Evolutionary conservation across 2,797 vertebrate species (phyloP).

Genomic region (Lagodon rhomboides): DNA sequence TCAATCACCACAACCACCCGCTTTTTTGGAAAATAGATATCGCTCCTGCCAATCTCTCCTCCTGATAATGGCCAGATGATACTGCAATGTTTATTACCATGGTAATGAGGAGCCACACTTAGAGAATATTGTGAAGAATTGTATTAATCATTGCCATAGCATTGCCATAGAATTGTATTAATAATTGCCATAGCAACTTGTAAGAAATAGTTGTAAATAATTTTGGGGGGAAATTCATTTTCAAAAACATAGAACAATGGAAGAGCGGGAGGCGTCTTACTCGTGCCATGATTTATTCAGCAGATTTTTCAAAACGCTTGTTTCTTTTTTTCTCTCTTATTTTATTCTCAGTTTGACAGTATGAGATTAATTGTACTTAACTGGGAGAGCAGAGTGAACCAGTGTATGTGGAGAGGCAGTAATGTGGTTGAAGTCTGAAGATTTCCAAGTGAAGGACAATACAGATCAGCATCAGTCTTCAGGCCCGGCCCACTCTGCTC

Average conservation of each 20-base stretch:
- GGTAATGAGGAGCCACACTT: constrained; percentile 70
- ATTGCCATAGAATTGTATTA: constrained; percentile 64
- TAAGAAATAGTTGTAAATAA: constrained; percentile 44
- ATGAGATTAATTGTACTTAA: constrained; percentile 77
- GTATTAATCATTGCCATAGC: constrained; percentile 62
- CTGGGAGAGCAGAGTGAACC: constrained; percentile 42
- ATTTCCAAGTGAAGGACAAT: constrained; percentile 40
- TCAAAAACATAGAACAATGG: constrained; percentile 27
- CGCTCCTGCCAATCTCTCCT: constrained; percentile 51
- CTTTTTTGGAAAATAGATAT: constrained; percentile 46
- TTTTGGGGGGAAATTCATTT: constrained; percentile 20
- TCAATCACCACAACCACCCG: neutral
- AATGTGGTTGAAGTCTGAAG: constrained; percentile 40
- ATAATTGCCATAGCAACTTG: constrained; percentile 55
- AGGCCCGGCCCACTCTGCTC: constrained; percentile 34
- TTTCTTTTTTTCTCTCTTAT: neutral
- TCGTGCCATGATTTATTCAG: constrained; percentile 73
- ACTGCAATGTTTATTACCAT: constrained; percentile 64
- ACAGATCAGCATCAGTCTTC: constrained; percentile 41
- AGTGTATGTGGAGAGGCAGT: constrained; percentile 19
- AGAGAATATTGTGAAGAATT: constrained; percentile 53
- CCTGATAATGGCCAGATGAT: constrained; percentile 51
- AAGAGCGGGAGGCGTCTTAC: neutral
- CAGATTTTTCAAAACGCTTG: constrained; percentile 33
- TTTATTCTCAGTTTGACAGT: constrained; percentile 49